Conservation (phyloP, 2,113 vertebrate species). For the Odontophorus gujanensis region DNA sequence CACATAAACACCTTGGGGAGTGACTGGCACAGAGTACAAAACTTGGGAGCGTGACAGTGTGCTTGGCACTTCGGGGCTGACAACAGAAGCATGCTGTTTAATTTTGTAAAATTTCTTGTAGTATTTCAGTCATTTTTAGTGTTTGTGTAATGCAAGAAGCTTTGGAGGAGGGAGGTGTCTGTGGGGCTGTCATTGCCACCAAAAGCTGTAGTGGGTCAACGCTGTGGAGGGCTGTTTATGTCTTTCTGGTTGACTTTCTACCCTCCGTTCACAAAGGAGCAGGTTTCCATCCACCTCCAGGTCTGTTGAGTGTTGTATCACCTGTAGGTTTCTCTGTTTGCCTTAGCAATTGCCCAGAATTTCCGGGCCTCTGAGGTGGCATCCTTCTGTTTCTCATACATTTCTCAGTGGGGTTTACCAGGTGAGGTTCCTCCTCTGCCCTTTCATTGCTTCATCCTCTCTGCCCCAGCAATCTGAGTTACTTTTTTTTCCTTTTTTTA, state of each 20-base stretch:
- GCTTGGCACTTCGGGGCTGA: background rate
- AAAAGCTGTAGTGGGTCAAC: background rate
- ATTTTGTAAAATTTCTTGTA: slow-evolving; percentile 44
- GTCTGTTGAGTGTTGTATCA: rapidly evolving
- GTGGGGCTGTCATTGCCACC: background rate
- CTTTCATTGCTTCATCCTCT: background rate
- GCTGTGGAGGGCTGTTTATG: background rate
- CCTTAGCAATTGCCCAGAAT: background rate
- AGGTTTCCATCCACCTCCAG: background rate
- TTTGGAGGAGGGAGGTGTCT: rapidly evolving
- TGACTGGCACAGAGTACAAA: slow-evolving; percentile 57
- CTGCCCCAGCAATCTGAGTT: background rate
- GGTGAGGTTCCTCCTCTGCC: background rate
- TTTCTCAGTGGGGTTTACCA: background rate
- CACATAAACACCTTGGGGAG: slow-evolving; percentile 76
- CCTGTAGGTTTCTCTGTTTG: background rate
- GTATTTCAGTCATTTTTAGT: slow-evolving; percentile 19
- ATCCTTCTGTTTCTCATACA: background rate
- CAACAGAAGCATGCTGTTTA: slow-evolving; percentile 3
- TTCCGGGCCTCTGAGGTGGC: background rate
- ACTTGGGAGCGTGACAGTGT: slow-evolving; percentile 4
- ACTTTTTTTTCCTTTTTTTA: background rate
- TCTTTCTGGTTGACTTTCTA: background rate
- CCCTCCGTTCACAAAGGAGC: background rate
- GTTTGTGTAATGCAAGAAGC: background rate